Conservation (phyloP, 1,140 invertebrate genomes). For the Hyles euphorbiae region DNA sequence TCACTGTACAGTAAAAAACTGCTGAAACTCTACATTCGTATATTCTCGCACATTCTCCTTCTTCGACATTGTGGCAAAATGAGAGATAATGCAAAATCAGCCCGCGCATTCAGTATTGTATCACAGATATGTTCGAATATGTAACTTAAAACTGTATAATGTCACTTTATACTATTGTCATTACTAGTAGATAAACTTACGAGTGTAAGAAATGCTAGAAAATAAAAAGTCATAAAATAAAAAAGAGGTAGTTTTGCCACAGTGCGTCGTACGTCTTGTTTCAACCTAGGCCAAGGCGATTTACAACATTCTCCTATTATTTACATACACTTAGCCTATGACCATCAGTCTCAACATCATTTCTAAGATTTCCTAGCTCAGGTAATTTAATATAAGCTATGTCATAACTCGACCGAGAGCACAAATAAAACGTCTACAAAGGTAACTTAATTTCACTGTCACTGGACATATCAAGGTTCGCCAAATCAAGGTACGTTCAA, state of each 20-base stretch:
- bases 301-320: slow-evolving; percentile 73
- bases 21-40: slow-evolving; percentile 36
- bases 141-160: slow-evolving; percentile 54
- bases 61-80: slow-evolving; percentile 51
- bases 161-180: slow-evolving; percentile 50
- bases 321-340: slow-evolving; percentile 71
- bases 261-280: slow-evolving; percentile 47
- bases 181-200: slow-evolving; percentile 42
- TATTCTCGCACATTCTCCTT: slow-evolving; percentile 24
- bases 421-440: slow-evolving; percentile 58
- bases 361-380: slow-evolving; percentile 60
- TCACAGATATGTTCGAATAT: slow-evolving; percentile 68
- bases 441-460: slow-evolving; percentile 68
- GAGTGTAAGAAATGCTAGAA: slow-evolving; percentile 28
- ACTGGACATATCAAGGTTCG: slow-evolving; percentile 37
- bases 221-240: slow-evolving; percentile 22
- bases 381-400: slow-evolving; percentile 60
- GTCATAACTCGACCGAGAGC: slow-evolving; percentile 54
- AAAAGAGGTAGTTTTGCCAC: slow-evolving; percentile 58
- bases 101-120: slow-evolving; percentile 52
- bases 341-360: slow-evolving; percentile 70
- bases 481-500: slow-evolving; percentile 50
- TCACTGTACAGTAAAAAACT: slow-evolving; percentile 58
- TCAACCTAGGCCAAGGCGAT: slow-evolving; percentile 67
- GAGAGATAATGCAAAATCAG: slow-evolving; percentile 18